These are phyloP conservation scores for Acrossocheilus wenchowensis DNA, from an alignment of 2,797 vertebrate genomes.

Conservation along the genomic window DNA sequence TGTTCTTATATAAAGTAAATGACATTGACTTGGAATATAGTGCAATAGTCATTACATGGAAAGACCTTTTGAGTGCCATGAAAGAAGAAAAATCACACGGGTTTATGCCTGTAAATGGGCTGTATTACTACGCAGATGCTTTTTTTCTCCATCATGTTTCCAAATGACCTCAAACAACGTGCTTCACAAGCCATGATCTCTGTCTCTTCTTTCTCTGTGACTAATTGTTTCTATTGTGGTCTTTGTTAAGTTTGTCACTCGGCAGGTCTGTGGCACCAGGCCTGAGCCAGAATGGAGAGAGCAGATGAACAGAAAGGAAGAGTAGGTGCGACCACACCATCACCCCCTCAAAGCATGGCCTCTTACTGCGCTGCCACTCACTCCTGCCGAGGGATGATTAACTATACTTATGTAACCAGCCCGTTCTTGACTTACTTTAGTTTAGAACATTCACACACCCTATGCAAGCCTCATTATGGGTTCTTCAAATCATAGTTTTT, in stretches of 20 bases:
- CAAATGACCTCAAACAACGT: not conserved
- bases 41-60: not conserved
- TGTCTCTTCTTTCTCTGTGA: constrained; percentile 66
- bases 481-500: not conserved
- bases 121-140: not conserved
- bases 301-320: constrained; percentile 70
- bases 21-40: not conserved
- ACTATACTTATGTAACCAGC: constrained; percentile 55
- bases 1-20: not conserved
- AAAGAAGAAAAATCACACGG: not conserved
- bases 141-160: not conserved
- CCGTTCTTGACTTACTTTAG: constrained; percentile 36
- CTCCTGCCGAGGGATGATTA: constrained; percentile 67
- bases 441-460: constrained; percentile 49
- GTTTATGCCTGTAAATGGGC: not conserved
- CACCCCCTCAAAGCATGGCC: constrained; percentile 79
- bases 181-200: constrained; percentile 22
- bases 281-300: constrained; percentile 59
- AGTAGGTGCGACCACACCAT: constrained; percentile 72
- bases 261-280: constrained; percentile 59
- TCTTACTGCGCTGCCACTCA: constrained; percentile 52
- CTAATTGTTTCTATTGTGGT: constrained; percentile 61
- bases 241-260: constrained; percentile 53
- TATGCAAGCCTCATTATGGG: not conserved
- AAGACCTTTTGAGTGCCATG: not conserved